Conservation (phyloP, 2,888 invertebrate genomes). For the Galeopsomyia nigrocyanea region DNA sequence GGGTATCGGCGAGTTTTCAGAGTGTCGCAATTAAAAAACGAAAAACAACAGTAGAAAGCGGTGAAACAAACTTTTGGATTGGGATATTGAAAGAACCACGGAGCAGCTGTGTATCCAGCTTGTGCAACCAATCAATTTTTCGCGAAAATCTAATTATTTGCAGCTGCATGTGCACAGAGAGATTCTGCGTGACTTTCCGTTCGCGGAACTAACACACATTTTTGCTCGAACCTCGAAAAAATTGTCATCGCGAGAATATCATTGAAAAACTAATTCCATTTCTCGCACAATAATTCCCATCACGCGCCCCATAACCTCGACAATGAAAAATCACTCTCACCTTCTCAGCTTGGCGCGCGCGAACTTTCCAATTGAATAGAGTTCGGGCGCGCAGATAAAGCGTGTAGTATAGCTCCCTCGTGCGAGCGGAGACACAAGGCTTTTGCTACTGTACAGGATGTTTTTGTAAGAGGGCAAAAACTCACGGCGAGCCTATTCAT, state of each 20-base stretch:
- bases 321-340: conserved; percentile 33
- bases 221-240: not conserved
- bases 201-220: not conserved
- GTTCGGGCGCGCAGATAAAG: conserved; percentile 36
- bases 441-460: not conserved
- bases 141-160: too few relatives aligned
- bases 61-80: too few relatives aligned
- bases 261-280: too few relatives aligned
- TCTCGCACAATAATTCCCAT: too few relatives aligned
- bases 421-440: not conserved
- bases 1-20: too few relatives aligned
- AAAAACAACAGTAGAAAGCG: too few relatives aligned
- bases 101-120: too few relatives aligned
- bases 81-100: too few relatives aligned
- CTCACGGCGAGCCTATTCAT: conserved; percentile 32
- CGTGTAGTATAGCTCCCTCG: not conserved
- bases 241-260: too few relatives aligned
- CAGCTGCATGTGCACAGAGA: not conserved
- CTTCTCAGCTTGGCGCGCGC: not conserved
- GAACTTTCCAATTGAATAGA: conserved; percentile 38
- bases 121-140: too few relatives aligned
- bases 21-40: too few relatives aligned
- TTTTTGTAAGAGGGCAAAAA: too few relatives aligned
- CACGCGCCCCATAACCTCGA: not conserved
- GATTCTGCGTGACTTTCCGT: not conserved